Evolutionary conservation across 2,113 vertebrate genomes (phyloP).

Genomic region (Otus sunia): DNA sequence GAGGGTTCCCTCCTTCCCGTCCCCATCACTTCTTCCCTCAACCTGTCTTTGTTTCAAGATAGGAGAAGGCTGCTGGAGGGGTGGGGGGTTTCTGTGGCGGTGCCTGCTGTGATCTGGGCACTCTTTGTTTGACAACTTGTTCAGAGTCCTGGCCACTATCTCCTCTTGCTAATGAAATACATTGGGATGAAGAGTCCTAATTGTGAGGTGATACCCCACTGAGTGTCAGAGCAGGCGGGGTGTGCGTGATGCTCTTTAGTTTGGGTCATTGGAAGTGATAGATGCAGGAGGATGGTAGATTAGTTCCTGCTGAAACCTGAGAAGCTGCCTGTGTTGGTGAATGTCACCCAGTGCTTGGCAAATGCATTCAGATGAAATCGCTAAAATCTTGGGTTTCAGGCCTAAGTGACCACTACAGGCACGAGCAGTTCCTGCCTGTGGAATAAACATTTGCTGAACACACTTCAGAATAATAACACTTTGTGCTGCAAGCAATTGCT

Average conservation of each 20-base stretch:
- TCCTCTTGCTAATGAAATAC: conserved; percentile 49
- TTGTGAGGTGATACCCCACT: conserved; percentile 58
- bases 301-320: conserved; percentile 76
- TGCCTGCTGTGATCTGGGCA: conserved; percentile 25
- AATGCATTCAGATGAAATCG: conserved; percentile 66
- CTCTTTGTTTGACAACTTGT: conserved; percentile 55
- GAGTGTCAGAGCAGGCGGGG: conserved; percentile 44
- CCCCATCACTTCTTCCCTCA: conserved; percentile 34
- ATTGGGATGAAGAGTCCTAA: conserved; percentile 33
- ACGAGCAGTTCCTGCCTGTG: conserved; percentile 24
- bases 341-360: conserved; percentile 69
- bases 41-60: conserved; percentile 39
- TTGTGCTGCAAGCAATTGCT: background rate
- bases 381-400: conserved; percentile 69
- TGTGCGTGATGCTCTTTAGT: conserved; percentile 48
- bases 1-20: conserved; percentile 14
- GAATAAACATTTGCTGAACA: conserved; percentile 42
- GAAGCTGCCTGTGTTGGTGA: conserved; percentile 63
- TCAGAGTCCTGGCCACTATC: background rate
- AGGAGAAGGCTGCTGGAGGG: conserved; percentile 29
- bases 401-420: conserved; percentile 52
- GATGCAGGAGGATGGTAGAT: conserved; percentile 68
- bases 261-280: conserved; percentile 79
- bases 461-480: background rate
- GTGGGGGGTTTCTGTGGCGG: background rate